These are phyloP conservation scores for Hoplodrina ambigua DNA, from an alignment of 2,888 invertebrate genomes.

Conservation along the genomic window DNA sequence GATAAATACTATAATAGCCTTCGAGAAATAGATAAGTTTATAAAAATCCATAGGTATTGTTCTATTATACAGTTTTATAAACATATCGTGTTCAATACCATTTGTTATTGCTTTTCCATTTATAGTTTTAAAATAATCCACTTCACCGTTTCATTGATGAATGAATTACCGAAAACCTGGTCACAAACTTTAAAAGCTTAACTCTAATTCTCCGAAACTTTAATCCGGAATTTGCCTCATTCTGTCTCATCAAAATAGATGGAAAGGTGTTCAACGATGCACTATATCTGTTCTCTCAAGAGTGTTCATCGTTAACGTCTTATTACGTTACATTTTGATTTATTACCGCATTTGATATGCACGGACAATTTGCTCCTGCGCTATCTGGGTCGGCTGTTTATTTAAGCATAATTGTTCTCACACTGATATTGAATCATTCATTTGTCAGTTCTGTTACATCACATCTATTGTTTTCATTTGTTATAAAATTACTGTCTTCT, in stretches of 20 bases:
- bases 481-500: slow-evolving; percentile 26
- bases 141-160: not conserved
- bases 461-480: slow-evolving; percentile 48
- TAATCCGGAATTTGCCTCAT: slow-evolving; percentile 26
- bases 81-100: not conserved
- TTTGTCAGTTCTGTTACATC: slow-evolving; percentile 52
- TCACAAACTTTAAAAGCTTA: not conserved
- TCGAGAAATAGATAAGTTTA: slow-evolving; percentile 31
- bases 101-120: slow-evolving; percentile 3
- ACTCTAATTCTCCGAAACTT: not conserved
- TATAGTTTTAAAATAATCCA: not conserved
- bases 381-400: slow-evolving; percentile 50
- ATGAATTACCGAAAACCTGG: not conserved
- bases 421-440: slow-evolving; percentile 57
- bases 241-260: slow-evolving; percentile 24
- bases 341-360: slow-evolving; percentile 47
- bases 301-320: slow-evolving; percentile 33
- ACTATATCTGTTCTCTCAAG: not conserved
- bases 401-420: slow-evolving; percentile 59
- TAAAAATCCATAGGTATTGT: slow-evolving; percentile 20
- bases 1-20: slow-evolving; percentile 22
- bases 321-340: slow-evolving; percentile 41
- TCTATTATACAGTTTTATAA: not conserved
- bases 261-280: slow-evolving; percentile 16
- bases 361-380: slow-evolving; percentile 31